A percentile compares a stretch with the other conserved stretches of the same genome.
Evolutionary conservation across 1,140 invertebrate genomes (phyloP).

Genomic region (Holotrichia oblita): DNA sequence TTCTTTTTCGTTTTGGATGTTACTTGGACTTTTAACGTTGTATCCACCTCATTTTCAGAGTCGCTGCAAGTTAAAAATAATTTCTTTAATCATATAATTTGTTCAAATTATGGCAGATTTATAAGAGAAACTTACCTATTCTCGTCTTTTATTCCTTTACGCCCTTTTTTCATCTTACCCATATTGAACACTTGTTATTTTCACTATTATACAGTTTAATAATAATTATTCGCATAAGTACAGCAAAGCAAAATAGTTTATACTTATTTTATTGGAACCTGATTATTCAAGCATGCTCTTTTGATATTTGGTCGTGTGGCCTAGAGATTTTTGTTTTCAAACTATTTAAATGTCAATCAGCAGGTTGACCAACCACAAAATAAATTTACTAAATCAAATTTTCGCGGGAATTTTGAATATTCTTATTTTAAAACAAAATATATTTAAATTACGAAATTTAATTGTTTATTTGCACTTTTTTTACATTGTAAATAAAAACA

Average conservation of each 20-base stretch:
- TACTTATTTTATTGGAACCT: conserved; percentile 33
- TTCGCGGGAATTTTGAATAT: not conserved
- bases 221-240: conserved; percentile 39
- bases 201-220: conserved; percentile 1
- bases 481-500: not conserved
- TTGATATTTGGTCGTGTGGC: not conserved
- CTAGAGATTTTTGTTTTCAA: conserved; percentile 29
- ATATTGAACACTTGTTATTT: conserved; percentile 62
- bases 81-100: conserved; percentile 49
- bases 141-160: conserved; percentile 70
- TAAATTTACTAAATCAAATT: too few species aligned
- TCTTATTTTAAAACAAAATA: not conserved
- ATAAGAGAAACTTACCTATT: conserved; percentile 67
- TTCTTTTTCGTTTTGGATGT: conserved; percentile 54
- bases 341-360: not conserved
- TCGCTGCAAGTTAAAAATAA: conserved; percentile 57
- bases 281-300: conserved; percentile 40
- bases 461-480: too few species aligned
- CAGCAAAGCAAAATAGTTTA: conserved; percentile 27
- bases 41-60: conserved; percentile 54
- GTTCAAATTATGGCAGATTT: conserved; percentile 48
- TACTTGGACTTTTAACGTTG: conserved; percentile 51
- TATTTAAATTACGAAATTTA: not conserved
- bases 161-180: conserved; percentile 76
- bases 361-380: not conserved